Percentiles rank a stretch among this genome's conserved stretches.
These are phyloP conservation scores for Operophtera brumata DNA, from an alignment of 2,888 invertebrate genomes.

Conservation along the genomic window DNA sequence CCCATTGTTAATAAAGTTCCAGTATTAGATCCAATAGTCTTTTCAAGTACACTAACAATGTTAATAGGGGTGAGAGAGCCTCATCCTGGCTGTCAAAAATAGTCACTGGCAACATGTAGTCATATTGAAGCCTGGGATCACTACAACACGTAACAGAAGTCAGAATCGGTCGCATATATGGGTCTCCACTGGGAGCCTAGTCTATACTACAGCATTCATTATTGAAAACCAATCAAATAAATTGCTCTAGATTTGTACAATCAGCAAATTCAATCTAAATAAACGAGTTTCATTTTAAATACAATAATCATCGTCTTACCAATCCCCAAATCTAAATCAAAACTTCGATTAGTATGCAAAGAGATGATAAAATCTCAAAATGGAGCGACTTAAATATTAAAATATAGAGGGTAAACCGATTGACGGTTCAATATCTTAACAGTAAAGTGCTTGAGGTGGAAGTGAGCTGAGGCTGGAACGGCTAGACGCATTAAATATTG, in stretches of 20 bases:
- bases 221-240: slow-evolving; percentile 20
- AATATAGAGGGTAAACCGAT: slow-evolving; percentile 15
- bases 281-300: slow-evolving; percentile 26
- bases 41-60: too few relatives aligned
- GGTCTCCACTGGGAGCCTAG: too few relatives aligned
- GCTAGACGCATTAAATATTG: slow-evolving; percentile 58
- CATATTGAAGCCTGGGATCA: too few relatives aligned
- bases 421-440: slow-evolving; percentile 26
- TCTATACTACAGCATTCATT: slow-evolving; percentile 7
- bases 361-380: slow-evolving; percentile 18
- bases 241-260: slow-evolving; percentile 19
- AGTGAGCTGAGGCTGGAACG: slow-evolving; percentile 35
- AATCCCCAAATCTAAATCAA: slow-evolving; percentile 15
- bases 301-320: slow-evolving; percentile 16
- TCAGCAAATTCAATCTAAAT: slow-evolving; percentile 24
- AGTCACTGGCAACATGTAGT: too few relatives aligned
- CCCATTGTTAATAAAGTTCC: too few relatives aligned
- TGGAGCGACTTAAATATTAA: slow-evolving; percentile 2
- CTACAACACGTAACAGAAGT: too few relatives aligned
- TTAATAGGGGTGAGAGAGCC: too few relatives aligned
- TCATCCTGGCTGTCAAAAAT: too few relatives aligned
- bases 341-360: slow-evolving; percentile 24
- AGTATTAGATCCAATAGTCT: too few relatives aligned
- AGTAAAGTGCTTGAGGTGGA: slow-evolving; percentile 34
- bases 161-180: too few relatives aligned